Conservation (phyloP, 2,797 vertebrate genomes). For the Helostoma temminkii region DNA sequence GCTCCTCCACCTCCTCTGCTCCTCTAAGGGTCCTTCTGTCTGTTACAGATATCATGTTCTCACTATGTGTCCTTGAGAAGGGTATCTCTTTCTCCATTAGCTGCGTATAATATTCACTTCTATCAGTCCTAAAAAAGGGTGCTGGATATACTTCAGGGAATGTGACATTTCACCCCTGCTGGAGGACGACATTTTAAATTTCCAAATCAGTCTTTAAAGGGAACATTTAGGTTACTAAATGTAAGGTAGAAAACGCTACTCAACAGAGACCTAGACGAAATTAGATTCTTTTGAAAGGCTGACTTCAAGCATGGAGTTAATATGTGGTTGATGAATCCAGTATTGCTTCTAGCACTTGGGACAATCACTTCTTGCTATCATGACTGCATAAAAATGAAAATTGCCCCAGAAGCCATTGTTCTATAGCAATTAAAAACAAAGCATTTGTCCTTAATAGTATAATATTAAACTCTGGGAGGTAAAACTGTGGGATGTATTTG, state of each 20-base stretch:
- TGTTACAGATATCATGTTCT: constrained; percentile 55
- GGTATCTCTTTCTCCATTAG: constrained; percentile 52
- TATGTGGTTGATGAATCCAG: constrained; percentile 39
- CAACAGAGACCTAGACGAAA: not conserved
- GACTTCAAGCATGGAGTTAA: constrained; percentile 30
- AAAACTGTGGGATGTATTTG: constrained; percentile 30
- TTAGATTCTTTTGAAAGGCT: constrained; percentile 25
- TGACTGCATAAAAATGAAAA: constrained; percentile 23
- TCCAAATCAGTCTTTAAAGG: constrained; percentile 27
- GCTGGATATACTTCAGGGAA: constrained; percentile 26
- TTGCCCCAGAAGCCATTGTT: constrained; percentile 24
- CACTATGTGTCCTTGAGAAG: constrained; percentile 72
- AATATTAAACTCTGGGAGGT: constrained; percentile 50
- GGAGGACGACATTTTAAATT: constrained; percentile 23
- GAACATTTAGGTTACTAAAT: constrained; percentile 9
- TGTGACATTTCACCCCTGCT: constrained; percentile 23
- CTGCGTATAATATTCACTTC: constrained; percentile 42
- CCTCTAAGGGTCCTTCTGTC: constrained; percentile 53
- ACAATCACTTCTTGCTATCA: constrained; percentile 25
- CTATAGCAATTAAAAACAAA: constrained; percentile 62
- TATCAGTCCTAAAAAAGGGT: constrained; percentile 24
- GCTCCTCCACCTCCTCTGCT: constrained; percentile 48
- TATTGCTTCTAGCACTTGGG: constrained; percentile 45
- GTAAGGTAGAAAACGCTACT: constrained; percentile 28
- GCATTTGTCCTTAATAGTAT: constrained; percentile 35